Evolutionary conservation across 2,797 vertebrate genomes (phyloP).

Genomic region (Oophaga sylvatica): DNA sequence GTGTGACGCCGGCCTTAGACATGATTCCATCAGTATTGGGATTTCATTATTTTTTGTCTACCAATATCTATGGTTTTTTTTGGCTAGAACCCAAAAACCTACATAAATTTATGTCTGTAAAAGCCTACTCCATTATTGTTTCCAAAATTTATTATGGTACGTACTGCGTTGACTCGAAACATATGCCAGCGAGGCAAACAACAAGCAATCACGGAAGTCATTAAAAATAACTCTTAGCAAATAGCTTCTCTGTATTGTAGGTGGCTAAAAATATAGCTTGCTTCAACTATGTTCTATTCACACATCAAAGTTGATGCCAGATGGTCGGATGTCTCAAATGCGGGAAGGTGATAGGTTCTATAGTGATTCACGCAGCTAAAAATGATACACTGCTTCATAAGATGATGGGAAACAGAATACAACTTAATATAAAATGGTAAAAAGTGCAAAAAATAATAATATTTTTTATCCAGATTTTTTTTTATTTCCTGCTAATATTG

Average conservation of each 20-base stretch:
- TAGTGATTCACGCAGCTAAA: background rate
- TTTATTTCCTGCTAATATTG: too few species aligned
- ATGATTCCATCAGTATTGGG: background rate
- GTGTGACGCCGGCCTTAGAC: too few species aligned
- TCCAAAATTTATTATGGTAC: background rate
- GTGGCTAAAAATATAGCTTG: background rate
- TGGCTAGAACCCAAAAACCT: conserved; percentile 1
- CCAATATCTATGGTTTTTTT: background rate
- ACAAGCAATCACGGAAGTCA: background rate
- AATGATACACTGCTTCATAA: background rate
- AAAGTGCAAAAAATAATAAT: too few species aligned
- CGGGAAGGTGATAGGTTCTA: background rate
- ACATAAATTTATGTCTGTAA: background rate
- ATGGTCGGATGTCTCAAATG: background rate
- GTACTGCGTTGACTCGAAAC: background rate
- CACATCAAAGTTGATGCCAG: background rate
- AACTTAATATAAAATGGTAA: background rate
- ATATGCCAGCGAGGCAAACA: conserved; percentile 23
- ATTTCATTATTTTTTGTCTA: background rate
- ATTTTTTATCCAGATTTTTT: too few species aligned
- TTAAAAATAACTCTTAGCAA: background rate
- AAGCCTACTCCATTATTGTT: background rate
- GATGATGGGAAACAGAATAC: background rate
- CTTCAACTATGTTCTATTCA: background rate
- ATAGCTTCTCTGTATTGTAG: background rate